These are phyloP conservation scores for Phengaris alcon DNA, from an alignment of 2,888 invertebrate species.

Conservation along the genomic window DNA sequence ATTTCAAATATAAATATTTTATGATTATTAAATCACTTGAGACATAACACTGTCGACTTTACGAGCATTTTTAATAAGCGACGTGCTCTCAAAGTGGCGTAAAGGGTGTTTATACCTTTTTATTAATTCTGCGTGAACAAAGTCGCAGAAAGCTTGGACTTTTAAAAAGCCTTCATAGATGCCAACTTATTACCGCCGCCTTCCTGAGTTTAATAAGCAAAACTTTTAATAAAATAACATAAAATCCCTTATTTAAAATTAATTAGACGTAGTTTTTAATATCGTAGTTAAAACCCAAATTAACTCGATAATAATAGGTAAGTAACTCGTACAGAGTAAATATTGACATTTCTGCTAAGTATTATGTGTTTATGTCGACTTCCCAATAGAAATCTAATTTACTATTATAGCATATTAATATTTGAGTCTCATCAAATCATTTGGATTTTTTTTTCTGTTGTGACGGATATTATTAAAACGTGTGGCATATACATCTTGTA, in stretches of 20 bases:
- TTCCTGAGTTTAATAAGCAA: conserved; percentile 10
- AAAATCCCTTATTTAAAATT: not conserved
- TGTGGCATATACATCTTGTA: too few relatives aligned
- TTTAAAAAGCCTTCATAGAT: not conserved
- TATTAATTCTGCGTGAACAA: conserved; percentile 1
- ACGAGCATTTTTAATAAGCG: conserved; percentile 10
- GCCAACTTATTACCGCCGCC: not conserved
- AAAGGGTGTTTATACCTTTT: not conserved
- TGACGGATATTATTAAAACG: too few relatives aligned
- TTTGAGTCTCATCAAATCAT: too few relatives aligned
- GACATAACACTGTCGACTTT: not conserved
- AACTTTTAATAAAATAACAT: not conserved
- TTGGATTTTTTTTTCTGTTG: too few relatives aligned
- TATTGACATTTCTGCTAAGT: too few relatives aligned
- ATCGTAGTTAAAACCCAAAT: not conserved
- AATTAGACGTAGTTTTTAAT: not conserved
- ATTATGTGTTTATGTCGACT: too few relatives aligned
- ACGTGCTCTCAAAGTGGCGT: not conserved
- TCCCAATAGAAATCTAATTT: too few relatives aligned
- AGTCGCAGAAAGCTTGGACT: not conserved
- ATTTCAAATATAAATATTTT: not conserved
- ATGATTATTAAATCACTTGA: conserved; percentile 7
- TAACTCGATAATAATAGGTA: not conserved
- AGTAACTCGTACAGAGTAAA: too few relatives aligned
- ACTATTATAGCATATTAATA: too few relatives aligned